Conservation (phyloP, 1,140 invertebrate genomes). For the Protaetia brevitarsis region DNA sequence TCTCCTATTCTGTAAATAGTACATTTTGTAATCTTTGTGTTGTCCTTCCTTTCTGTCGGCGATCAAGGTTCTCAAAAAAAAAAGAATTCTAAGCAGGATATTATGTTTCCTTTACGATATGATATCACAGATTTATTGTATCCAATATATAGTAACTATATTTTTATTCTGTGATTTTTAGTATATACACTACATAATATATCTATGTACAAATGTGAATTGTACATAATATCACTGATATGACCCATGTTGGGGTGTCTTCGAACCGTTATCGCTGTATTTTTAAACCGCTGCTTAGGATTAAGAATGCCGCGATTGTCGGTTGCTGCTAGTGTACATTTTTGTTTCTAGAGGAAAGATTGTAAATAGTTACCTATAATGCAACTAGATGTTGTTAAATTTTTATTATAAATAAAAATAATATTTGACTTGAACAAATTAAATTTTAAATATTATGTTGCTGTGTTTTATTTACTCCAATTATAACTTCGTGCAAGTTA, state of each 20-base stretch:
- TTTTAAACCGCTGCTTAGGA: background rate
- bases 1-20: constrained; percentile 1
- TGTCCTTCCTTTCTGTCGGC: background rate
- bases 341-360: constrained; percentile 20
- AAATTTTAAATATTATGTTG: background rate
- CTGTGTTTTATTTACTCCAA: no score
- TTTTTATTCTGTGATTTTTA: constrained; percentile 16
- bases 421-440: constrained; percentile 15
- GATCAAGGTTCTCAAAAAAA: no score
- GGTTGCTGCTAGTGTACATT: background rate
- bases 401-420: constrained; percentile 11
- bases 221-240: constrained; percentile 9
- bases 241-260: constrained; percentile 10
- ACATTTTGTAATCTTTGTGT: background rate
- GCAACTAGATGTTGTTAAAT: constrained; percentile 16
- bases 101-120: background rate
- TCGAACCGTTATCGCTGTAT: constrained; percentile 7
- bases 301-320: background rate
- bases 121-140: constrained; percentile 6
- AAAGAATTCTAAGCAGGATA: no score
- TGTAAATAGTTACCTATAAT: constrained; percentile 20
- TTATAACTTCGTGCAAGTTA: no score
- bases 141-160: constrained; percentile 7
- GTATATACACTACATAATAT: constrained; percentile 2
- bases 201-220: constrained; percentile 2